Base-by-base conservation (phyloP, 1,140 invertebrate genomes). In the Acromyrmex heyeri region DNA sequence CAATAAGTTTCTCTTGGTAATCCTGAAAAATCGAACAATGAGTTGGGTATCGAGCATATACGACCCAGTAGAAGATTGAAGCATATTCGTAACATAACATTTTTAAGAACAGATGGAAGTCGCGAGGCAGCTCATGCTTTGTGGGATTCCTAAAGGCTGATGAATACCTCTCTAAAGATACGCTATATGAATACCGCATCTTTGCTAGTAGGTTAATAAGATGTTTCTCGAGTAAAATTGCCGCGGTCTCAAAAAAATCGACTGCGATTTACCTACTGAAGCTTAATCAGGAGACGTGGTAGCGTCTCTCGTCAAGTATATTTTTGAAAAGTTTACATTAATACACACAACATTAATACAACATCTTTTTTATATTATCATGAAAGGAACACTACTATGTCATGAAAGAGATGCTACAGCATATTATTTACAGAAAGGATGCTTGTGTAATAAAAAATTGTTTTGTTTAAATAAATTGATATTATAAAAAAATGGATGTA, bases 181-280 rank as follows among this genome's bases (percentile, higher is more conserved):
- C 59, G 44, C 38, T 27, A 10, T 18, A 30, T 67, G 76, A 78
- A 79, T 79, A 18, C 1, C 2, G 76, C 44, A 53, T 67, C 12
- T 79, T 34, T 18, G n/a, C 12, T 27, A 50, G n/a, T 50, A 79
- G 44, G n/a, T 67, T 44, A 65, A 65, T 78, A 21, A 24, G 76
- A 79, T 18, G 18, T 34, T 30, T 53, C 44, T 79, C n/a, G 21
- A 65, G 3, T 30, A 38, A 65, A 65, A 21, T 18, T 21, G 6
- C 8, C 24, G 16, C 7, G 3, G 16, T 38, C 2, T 38, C n/a
- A n/a, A 8, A 55, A 53, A 18, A 27, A 72, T 30, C 24, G 27
- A 6, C 6, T 16, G 2, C 24, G 44, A 50, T 16, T 65, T 64
- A 65, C 0, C 65, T 5, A n/a, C 24, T 12, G 16, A 10, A 21